phyloP scores from a whole-genome alignment of 2,113 vertebrate genomes.

The Pristiophorus japonicus region DNA sequence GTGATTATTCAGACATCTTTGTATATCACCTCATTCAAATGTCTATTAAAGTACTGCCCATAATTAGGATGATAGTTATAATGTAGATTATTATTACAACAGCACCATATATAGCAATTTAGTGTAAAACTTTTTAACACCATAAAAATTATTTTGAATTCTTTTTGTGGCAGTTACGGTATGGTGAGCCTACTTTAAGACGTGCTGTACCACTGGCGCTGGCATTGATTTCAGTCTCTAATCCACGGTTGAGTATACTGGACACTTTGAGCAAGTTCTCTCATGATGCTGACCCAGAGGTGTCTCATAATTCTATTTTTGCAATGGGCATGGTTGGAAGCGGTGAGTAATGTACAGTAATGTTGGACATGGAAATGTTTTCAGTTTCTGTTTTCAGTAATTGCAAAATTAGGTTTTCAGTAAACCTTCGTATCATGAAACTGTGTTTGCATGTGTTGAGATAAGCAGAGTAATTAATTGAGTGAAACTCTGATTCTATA shows the following conservation, averaged over 20 bases:
- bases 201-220: constrained; percentile 89
- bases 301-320: constrained; percentile 97
- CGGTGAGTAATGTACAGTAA: constrained; percentile 62
- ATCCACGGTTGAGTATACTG: constrained; percentile 91
- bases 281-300: constrained; percentile 90
- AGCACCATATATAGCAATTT: too few species aligned
- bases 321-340: constrained; percentile 99
- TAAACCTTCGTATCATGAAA: not conserved
- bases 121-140: not conserved
- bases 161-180: constrained; percentile 68
- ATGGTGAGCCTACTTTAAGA: constrained; percentile 89
- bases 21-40: not conserved
- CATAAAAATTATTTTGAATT: not conserved
- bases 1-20: not conserved
- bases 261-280: constrained; percentile 99
- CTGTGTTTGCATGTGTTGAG: not conserved
- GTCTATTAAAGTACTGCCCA: not conserved
- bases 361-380: not conserved
- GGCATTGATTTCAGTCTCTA: constrained; percentile 92
- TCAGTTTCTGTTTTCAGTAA: not conserved
- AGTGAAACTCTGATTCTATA: not conserved
- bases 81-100: too few species aligned
- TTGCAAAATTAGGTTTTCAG: not conserved
- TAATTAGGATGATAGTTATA: not conserved
- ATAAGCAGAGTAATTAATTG: not conserved